Percentiles rank a stretch among this genome's conserved stretches.
phyloP scores from a whole-genome alignment of 2,888 invertebrate species.

The Amphimallon solstitiale region DNA sequence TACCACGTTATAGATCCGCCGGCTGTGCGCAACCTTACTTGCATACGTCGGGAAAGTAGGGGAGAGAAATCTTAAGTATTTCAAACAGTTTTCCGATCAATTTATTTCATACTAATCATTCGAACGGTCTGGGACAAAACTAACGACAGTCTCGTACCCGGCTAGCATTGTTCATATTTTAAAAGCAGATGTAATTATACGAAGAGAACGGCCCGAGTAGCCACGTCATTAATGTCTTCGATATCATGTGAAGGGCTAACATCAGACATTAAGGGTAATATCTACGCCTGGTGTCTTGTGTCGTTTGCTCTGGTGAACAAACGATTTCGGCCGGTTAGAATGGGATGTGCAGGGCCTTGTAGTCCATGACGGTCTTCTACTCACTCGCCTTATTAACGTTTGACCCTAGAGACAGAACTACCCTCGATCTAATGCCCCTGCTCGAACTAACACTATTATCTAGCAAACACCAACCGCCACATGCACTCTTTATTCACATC shows the following conservation, averaged over 20 bases:
- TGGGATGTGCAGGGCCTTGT: conserved; percentile 40
- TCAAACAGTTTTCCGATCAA: conserved; percentile 11
- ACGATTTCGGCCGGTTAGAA: conserved; percentile 44
- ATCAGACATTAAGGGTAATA: conserved; percentile 45
- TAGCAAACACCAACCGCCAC: conserved; percentile 25
- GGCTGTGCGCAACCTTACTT: conserved; percentile 54
- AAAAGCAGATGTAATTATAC: no score
- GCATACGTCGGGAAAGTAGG: conserved; percentile 46
- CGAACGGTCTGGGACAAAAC: background rate
- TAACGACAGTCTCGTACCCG: no score
- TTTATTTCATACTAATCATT: background rate
- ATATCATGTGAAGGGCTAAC: conserved; percentile 48
- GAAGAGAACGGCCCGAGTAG: background rate
- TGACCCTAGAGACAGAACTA: conserved; percentile 47
- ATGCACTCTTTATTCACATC: conserved; percentile 21
- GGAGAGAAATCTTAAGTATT: conserved; percentile 3
- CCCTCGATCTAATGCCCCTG: conserved; percentile 43
- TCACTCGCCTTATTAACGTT: conserved; percentile 49
- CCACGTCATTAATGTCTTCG: conserved; percentile 25
- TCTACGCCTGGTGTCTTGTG: conserved; percentile 43
- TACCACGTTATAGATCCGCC: conserved; percentile 56
- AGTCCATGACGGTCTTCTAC: conserved; percentile 23
- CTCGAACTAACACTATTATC: conserved; percentile 42
- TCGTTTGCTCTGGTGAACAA: conserved; percentile 50
- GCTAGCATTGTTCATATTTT: no score